These are phyloP conservation scores for Phrynocephalus forsythii DNA, from an alignment of 2,797 vertebrate species.

Conservation along the genomic window DNA sequence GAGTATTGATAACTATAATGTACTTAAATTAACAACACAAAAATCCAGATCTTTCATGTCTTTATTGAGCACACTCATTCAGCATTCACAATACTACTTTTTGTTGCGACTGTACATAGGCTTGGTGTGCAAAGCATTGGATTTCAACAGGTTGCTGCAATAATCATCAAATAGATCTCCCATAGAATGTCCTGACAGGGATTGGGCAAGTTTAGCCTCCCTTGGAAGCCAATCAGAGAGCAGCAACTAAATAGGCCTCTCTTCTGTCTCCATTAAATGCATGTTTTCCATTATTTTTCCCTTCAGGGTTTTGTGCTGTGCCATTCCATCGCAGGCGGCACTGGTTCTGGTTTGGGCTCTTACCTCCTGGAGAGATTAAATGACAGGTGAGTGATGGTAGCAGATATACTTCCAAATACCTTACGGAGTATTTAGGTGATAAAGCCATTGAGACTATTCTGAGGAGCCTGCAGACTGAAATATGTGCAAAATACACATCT, in stretches of 20 bases:
- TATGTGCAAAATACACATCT: slow-evolving; percentile 35
- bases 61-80: too few relatives aligned
- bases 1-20: too few relatives aligned
- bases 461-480: slow-evolving; percentile 21
- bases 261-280: too few relatives aligned
- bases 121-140: background rate
- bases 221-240: too few relatives aligned
- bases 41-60: too few relatives aligned
- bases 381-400: slow-evolving; percentile 85
- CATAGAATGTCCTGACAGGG: background rate
- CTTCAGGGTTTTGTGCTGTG: slow-evolving; percentile 94
- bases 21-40: too few relatives aligned
- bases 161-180: background rate
- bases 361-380: slow-evolving; percentile 95
- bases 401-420: background rate
- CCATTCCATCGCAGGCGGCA: slow-evolving; percentile 95
- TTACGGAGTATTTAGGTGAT: background rate
- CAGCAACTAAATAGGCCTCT: too few relatives aligned
- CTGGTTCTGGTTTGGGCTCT: slow-evolving; percentile 92
- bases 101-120: too few relatives aligned
- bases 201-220: too few relatives aligned
- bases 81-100: too few relatives aligned
- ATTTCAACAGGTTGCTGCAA: background rate
- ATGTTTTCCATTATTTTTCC: slow-evolving; percentile 16
- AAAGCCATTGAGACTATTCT: background rate